These are phyloP conservation scores for Leptinotarsa rubiginosa DNA, from an alignment of 2,888 invertebrate genomes.

Conservation along the genomic window DNA sequence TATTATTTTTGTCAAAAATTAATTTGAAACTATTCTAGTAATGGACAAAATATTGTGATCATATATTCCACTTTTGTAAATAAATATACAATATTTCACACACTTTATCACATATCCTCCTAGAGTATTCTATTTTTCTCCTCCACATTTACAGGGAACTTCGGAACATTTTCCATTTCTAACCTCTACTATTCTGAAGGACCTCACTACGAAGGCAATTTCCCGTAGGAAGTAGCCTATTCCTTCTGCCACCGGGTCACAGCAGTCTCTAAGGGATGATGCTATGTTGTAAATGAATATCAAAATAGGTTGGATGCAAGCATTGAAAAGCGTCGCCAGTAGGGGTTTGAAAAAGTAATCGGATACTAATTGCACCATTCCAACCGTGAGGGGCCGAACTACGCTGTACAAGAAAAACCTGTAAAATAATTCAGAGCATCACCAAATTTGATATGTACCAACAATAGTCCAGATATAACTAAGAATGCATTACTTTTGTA, in stretches of 20 bases:
- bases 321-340: slow-evolving; percentile 74
- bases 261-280: slow-evolving; percentile 73
- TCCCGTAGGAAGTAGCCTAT: slow-evolving; percentile 69
- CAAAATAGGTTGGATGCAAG: slow-evolving; percentile 75
- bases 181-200: slow-evolving; percentile 68
- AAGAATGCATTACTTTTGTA: too few species aligned
- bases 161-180: slow-evolving; percentile 48
- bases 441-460: not conserved
- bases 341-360: slow-evolving; percentile 78
- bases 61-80: not conserved
- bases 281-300: slow-evolving; percentile 74
- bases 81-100: slow-evolving; percentile 4
- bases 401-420: slow-evolving; percentile 72
- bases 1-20: too few species aligned
- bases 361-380: slow-evolving; percentile 72
- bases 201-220: slow-evolving; percentile 64
- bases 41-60: not conserved
- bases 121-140: slow-evolving; percentile 4
- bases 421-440: slow-evolving; percentile 23
- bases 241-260: slow-evolving; percentile 72
- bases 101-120: slow-evolving; percentile 6
- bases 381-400: slow-evolving; percentile 72
- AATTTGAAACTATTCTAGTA: too few species aligned
- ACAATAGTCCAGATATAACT: too few species aligned
- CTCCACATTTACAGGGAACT: slow-evolving; percentile 1